Conservation (phyloP, 2,113 vertebrate genomes). For the Marmota monax region DNA sequence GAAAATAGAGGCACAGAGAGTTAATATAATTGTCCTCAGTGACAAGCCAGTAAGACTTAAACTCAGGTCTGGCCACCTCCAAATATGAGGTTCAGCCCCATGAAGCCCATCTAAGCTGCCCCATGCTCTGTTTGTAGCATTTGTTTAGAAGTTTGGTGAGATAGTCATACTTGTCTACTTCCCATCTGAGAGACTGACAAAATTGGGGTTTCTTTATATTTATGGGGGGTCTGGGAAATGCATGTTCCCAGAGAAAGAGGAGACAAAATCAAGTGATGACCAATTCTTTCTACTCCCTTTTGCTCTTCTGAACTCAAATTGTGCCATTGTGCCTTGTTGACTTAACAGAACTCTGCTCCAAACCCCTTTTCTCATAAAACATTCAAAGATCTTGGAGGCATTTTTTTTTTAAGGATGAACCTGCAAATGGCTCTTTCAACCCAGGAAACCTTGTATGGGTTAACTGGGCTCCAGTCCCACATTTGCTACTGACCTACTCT, state of each 20-base stretch:
- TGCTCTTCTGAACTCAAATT: not conserved
- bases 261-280: not conserved
- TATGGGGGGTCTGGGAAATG: not conserved
- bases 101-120: not conserved
- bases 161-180: not conserved
- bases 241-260: not conserved
- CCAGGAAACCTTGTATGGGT: not conserved
- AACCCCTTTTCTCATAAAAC: slow-evolving; percentile 44
- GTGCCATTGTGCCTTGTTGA: slow-evolving; percentile 15
- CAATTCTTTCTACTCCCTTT: not conserved
- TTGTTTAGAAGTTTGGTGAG: not conserved
- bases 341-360: slow-evolving; percentile 45
- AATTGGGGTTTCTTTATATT: not conserved
- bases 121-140: not conserved
- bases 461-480: not conserved
- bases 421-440: not conserved
- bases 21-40: not conserved
- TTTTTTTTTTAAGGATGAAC: slow-evolving; percentile 36
- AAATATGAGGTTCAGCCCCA: not conserved
- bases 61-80: not conserved
- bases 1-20: not conserved
- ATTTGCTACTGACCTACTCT: not conserved
- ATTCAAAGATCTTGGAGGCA: slow-evolving; percentile 30
- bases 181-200: not conserved
- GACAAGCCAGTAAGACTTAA: not conserved